Percentiles rank a stretch among this genome's conserved stretches.
These are phyloP conservation scores for Petrolisthes cinctipes DNA, from an alignment of 2,888 invertebrate genomes.

Conservation along the genomic window DNA sequence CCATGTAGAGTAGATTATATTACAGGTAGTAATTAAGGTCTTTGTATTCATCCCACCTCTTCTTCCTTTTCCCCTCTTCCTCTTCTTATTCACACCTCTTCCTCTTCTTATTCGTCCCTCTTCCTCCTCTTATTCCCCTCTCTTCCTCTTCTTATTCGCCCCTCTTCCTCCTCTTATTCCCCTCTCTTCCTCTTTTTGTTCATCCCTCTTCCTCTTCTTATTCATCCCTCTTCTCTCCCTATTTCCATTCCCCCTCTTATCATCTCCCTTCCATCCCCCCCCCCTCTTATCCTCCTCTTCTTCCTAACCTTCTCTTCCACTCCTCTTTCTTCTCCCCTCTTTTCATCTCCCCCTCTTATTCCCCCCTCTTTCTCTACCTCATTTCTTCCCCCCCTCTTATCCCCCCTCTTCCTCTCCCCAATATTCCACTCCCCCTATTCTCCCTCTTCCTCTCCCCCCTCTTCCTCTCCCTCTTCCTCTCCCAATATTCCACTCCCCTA, in stretches of 20 bases:
- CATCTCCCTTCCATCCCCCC: not conserved
- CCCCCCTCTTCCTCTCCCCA: not conserved
- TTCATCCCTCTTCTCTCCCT: not conserved
- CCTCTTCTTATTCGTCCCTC: too few relatives aligned
- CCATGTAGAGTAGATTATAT: too few relatives aligned
- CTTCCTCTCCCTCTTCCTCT: not conserved
- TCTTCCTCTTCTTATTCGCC: not conserved
- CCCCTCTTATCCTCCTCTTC: not conserved
- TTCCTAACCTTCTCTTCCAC: not conserved
- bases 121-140: not conserved
- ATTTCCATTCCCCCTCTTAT: not conserved
- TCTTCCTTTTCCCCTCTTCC: not conserved
- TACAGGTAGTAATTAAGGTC: too few relatives aligned
- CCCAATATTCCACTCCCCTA: not conserved
- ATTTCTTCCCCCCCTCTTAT: too few relatives aligned
- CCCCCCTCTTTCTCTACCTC: not conserved
- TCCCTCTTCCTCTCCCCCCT: not conserved
- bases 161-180: not conserved
- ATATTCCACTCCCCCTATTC: not conserved
- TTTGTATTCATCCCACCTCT: not conserved
- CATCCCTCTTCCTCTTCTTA: not conserved
- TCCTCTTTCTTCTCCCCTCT: not conserved
- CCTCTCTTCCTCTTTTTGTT: not conserved
- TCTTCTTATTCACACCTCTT: not conserved
- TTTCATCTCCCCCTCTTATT: not conserved